Conservation (phyloP, 2,888 invertebrate species). For the Stratiomys singularior region DNA sequence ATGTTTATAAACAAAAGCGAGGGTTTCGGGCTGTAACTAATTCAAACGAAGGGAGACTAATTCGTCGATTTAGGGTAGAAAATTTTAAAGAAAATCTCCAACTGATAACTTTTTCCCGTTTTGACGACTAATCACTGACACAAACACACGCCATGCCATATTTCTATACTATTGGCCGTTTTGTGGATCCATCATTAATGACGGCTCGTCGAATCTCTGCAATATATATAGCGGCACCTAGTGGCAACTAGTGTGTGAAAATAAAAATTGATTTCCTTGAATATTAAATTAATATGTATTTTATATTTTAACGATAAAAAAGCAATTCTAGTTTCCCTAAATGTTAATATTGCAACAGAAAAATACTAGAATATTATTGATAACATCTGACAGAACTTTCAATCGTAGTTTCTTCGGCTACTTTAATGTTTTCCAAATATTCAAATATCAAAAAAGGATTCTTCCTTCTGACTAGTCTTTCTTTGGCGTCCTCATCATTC, state of each 20-base stretch:
- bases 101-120: conserved; percentile 35
- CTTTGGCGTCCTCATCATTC: too few relatives aligned
- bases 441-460: too few relatives aligned
- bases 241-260: neutral
- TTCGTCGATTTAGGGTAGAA: conserved; percentile 3
- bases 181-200: conserved; percentile 12
- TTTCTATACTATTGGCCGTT: conserved; percentile 9
- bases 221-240: neutral
- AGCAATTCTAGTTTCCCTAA: too few relatives aligned
- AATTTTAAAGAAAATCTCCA: conserved; percentile 23
- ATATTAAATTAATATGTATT: too few relatives aligned
- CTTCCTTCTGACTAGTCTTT: too few relatives aligned
- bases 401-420: too few relatives aligned
- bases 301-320: too few relatives aligned
- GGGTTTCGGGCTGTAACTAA: neutral
- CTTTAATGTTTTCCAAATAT: too few relatives aligned
- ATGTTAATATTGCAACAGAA: too few relatives aligned
- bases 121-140: conserved; percentile 26
- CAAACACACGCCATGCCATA: conserved; percentile 22
- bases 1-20: neutral
- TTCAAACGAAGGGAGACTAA: neutral
- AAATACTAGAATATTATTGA: too few relatives aligned
- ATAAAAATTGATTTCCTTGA: neutral
- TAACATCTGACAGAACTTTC: too few relatives aligned
- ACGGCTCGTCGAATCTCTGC: neutral